Conservation (phyloP, 2,113 vertebrate genomes). For the Ursus arctos region DNA sequence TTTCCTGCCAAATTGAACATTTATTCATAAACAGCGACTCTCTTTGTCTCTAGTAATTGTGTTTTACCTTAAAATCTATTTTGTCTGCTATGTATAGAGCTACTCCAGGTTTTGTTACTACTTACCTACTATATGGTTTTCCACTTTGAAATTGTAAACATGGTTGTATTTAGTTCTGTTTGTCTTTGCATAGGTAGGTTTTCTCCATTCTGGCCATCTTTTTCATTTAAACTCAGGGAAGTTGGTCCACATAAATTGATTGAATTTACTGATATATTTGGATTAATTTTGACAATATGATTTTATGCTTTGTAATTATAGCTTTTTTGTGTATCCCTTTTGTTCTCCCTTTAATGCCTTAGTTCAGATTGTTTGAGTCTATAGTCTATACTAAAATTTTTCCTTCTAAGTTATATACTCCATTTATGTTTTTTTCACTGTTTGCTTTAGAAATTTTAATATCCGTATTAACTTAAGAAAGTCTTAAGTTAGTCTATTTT, state of each 20-base stretch:
- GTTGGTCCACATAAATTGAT: neutral
- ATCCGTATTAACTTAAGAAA: neutral
- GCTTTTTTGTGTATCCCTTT: neutral
- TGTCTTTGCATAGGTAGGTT: neutral
- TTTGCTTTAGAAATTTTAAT: slow-evolving; percentile 4
- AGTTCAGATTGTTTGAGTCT: neutral
- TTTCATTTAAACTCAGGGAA: neutral
- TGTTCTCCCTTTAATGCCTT: neutral
- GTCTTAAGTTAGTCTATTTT: neutral
- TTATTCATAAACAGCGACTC: neutral
- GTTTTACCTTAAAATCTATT: neutral
- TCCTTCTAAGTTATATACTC: neutral
- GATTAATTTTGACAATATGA: neutral
- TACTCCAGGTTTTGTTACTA: neutral
- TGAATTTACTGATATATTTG: slow-evolving; percentile 10
- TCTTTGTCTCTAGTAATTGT: slow-evolving; percentile 2
- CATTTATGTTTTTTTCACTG: neutral
- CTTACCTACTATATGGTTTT: neutral
- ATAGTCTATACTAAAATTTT: neutral
- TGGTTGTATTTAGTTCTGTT: neutral
- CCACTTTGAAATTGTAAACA: neutral
- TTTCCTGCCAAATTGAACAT: slow-evolving; percentile 4
- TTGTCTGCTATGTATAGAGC: neutral
- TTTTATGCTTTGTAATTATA: neutral
- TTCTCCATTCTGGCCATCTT: neutral